Evolutionary conservation across 2,888 invertebrate genomes (phyloP), one percentile per base, ranked within the genome.

Genomic region (Cryptus viduatorius): DNA sequence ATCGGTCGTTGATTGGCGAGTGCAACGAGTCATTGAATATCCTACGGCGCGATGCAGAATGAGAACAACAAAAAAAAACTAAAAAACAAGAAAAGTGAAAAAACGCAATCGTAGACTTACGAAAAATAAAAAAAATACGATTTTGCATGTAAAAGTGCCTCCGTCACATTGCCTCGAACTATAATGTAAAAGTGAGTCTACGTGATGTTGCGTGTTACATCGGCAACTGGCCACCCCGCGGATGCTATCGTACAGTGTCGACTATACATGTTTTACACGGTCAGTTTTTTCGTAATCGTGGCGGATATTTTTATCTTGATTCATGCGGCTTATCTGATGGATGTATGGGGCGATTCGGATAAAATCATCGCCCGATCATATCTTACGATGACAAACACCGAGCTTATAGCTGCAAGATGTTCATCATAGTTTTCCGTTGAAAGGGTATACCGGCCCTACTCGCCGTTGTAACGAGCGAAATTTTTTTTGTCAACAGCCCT

Each of bases 381-480:
- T 53, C 37, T 92, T 1, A 76, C 92, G 0, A 90, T 92, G 89
- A 90, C 91, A 0, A 91, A 92, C 69, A 78, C 42, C 19, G 87
- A 86, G n/a, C n/a, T 1, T 89, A 90, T 42, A 86, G 87, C 42
- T 89, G 80, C 24, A 92, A 92, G 88, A 91, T 91, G 72, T 37
- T 79, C 1, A 16, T 65, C 10, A 59, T 84, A 1, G 50, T 83
- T 37, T 16, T 75, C 16, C 65, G 68, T 3, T 88, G 87, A 31
- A 46, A 84, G 0, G 82, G 89, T 5, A 90, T 92, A 1, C 83
- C 84, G 59, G n/a, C 50, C 4, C 86, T 91, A 3, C 42, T 91
- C 80, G 88, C 14, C 53, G 73, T 1, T 71, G 8, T 88, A 3
- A 64, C 77, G 0, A 85, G 85, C 5, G 65, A 86, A 3, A 68